phyloP scores from a whole-genome alignment of 2,113 vertebrate species.

The Lucifuga dentata region DNA sequence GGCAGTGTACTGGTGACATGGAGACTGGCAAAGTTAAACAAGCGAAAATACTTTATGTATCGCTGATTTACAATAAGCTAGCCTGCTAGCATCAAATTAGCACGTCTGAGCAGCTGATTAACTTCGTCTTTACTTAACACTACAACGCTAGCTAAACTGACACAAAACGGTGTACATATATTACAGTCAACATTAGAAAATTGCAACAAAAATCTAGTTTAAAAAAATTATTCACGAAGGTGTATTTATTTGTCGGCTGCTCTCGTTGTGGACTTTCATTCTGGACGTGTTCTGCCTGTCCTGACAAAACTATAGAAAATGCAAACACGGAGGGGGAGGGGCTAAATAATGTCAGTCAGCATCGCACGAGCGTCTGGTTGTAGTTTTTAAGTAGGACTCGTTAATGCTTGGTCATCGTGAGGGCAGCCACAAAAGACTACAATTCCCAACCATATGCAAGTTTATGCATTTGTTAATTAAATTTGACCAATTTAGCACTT shows the following conservation, averaged over 20 bases:
- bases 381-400: conserved; percentile 65
- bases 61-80: no score
- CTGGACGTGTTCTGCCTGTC: conserved; percentile 78
- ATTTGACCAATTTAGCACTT: background rate
- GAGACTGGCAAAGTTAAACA: background rate
- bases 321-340: conserved; percentile 44
- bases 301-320: conserved; percentile 50
- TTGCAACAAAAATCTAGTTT: no score
- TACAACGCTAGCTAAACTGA: background rate
- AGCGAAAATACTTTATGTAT: background rate
- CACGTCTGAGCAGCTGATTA: conserved; percentile 43
- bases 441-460: conserved; percentile 60
- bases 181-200: no score
- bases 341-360: conserved; percentile 22
- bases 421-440: conserved; percentile 45
- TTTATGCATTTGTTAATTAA: background rate
- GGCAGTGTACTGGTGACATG: no score
- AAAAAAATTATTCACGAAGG: no score
- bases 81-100: conserved; percentile 43
- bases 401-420: background rate
- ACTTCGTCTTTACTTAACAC: conserved; percentile 3
- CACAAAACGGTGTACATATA: rapidly evolving
- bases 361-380: conserved; percentile 43
- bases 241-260: no score
- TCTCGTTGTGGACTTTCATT: conserved; percentile 58